Evolutionary conservation across 2,888 invertebrate genomes (phyloP).

Genomic region (Lasioglossum calceatum): DNA sequence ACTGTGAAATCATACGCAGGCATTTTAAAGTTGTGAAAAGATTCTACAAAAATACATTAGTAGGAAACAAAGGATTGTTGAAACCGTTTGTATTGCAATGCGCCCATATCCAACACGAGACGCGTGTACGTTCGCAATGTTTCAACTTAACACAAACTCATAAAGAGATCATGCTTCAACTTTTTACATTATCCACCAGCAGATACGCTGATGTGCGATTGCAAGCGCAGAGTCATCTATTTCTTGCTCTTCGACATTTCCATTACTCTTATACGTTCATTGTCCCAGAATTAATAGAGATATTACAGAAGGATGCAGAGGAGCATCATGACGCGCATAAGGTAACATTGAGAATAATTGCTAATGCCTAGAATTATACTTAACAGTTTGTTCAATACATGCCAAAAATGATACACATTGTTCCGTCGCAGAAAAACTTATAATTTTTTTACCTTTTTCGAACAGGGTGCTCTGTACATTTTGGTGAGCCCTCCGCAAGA

Average conservation of each 20-base stretch:
- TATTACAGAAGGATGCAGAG: conserved; percentile 87
- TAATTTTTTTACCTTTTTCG: conserved; percentile 26
- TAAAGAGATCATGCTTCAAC: conserved; percentile 86
- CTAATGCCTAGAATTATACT: background rate
- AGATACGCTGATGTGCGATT: conserved; percentile 90
- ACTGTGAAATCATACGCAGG: conserved; percentile 89
- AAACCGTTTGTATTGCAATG: conserved; percentile 73
- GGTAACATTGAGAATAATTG: conserved; percentile 75
- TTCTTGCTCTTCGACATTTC: conserved; percentile 87
- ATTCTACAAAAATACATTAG: conserved; percentile 88
- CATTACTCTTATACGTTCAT: conserved; percentile 90
- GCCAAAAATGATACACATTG: too few relatives aligned
- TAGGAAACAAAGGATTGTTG: conserved; percentile 87
- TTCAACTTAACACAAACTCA: conserved; percentile 87
- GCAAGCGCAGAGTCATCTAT: conserved; percentile 89
- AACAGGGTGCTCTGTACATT: conserved; percentile 91
- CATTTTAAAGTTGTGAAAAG: conserved; percentile 88
- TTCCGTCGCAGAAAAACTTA: too few relatives aligned
- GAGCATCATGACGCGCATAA: conserved; percentile 90
- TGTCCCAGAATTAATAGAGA: conserved; percentile 87
- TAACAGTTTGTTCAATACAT: too few relatives aligned
- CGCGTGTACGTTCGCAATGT: conserved; percentile 83
- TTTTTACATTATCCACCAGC: conserved; percentile 88
- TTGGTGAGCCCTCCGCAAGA: conserved; percentile 89
- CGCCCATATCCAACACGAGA: conserved; percentile 75